Conservation (phyloP, 2,113 vertebrate species). For the Eulemur macaco region DNA sequence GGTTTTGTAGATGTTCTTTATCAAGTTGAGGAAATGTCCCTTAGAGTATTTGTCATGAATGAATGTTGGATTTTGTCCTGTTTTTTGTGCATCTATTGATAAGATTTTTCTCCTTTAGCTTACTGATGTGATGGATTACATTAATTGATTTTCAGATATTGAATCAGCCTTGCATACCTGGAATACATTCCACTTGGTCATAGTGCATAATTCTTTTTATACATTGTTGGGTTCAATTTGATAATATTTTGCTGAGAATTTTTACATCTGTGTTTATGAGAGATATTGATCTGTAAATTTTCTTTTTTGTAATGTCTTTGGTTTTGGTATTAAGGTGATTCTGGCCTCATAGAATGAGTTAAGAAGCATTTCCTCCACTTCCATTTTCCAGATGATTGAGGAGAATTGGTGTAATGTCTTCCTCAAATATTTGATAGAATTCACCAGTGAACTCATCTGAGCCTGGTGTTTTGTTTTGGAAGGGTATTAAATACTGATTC, state of each 20-base stretch:
- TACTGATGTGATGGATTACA: background rate
- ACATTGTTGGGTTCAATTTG: background rate
- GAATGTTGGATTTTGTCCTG: background rate
- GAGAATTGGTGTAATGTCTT: background rate
- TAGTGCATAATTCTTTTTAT: constrained; percentile 1
- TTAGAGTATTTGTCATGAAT: background rate
- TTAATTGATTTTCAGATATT: constrained; percentile 37
- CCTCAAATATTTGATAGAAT: background rate
- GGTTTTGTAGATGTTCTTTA: background rate
- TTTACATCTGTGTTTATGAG: background rate
- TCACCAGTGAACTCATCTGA: background rate
- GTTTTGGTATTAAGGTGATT: background rate
- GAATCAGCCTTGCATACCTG: background rate
- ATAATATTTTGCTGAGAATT: background rate
- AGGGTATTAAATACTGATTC: background rate
- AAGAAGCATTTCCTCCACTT: background rate
- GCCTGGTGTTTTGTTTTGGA: background rate
- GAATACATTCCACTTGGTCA: constrained; percentile 2
- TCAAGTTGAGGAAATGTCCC: background rate
- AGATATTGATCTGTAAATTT: background rate
- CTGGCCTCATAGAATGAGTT: background rate
- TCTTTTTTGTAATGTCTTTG: background rate
- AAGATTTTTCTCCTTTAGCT: background rate
- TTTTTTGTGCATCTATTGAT: background rate
- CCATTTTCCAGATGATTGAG: background rate